Evolutionary conservation across 2,888 invertebrate species (phyloP).

Genomic region (Oscheius sp.): DNA sequence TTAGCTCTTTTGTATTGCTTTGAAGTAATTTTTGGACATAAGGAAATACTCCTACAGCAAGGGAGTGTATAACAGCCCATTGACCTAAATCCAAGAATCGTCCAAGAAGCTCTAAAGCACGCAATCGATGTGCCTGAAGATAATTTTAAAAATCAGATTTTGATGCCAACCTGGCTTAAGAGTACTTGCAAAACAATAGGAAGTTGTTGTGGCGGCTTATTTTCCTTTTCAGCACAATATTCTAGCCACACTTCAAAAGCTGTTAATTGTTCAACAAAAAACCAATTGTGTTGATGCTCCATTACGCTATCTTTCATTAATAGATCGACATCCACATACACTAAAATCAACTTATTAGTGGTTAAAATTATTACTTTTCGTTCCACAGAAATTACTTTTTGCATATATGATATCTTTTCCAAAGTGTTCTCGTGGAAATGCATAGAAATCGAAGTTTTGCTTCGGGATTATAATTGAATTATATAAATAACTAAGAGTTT

Average conservation of each 20-base stretch:
- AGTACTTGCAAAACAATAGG: slow-evolving; percentile 91
- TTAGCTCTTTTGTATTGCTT: slow-evolving; percentile 79
- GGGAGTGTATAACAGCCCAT: slow-evolving; percentile 86
- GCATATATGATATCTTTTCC: slow-evolving; percentile 13
- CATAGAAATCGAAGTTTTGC: background rate
- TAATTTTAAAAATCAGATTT: background rate
- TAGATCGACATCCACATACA: background rate
- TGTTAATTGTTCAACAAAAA: slow-evolving; percentile 96
- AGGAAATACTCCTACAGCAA: slow-evolving; percentile 95
- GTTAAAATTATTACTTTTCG: background rate
- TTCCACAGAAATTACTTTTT: slow-evolving; percentile 1
- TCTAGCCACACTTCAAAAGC: slow-evolving; percentile 91
- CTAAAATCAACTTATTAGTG: background rate
- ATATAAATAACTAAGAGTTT: slow-evolving; percentile 81
- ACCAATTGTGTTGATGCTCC: slow-evolving; percentile 76
- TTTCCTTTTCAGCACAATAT: slow-evolving; percentile 79
- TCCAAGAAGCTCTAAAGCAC: slow-evolving; percentile 91
- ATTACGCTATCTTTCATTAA: slow-evolving; percentile 3
- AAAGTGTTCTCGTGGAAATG: background rate
- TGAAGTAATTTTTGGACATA: slow-evolving; percentile 92
- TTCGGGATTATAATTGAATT: slow-evolving; percentile 23
- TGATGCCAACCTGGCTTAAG: slow-evolving; percentile 60
- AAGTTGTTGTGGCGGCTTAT: slow-evolving; percentile 89
- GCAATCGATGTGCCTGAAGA: slow-evolving; percentile 84
- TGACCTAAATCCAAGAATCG: slow-evolving; percentile 91